Conservation (phyloP, 2,797 vertebrate species). For the Hoplostethus atlanticus region DNA sequence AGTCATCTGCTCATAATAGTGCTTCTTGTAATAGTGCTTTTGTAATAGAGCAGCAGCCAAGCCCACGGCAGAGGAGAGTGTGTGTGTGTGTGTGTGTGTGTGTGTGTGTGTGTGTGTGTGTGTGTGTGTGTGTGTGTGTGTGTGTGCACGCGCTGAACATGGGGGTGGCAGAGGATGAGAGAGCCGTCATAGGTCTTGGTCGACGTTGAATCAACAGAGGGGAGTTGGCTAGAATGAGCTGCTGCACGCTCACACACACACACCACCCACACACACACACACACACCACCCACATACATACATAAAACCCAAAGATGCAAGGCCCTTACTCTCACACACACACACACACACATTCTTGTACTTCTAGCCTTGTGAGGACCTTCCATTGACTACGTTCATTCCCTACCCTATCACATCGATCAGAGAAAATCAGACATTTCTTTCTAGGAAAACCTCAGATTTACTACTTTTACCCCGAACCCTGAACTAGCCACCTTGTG, state of each 20-base stretch:
- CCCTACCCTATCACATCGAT: too few relatives aligned
- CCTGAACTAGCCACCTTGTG: too few relatives aligned
- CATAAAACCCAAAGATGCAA: not conserved
- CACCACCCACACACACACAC: not conserved
- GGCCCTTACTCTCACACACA: slow-evolving; percentile 37
- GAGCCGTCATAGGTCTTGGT: slow-evolving; percentile 59
- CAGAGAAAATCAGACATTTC: too few relatives aligned
- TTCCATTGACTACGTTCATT: too few relatives aligned
- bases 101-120: slow-evolving; percentile 14
- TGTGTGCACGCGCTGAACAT: slow-evolving; percentile 33
- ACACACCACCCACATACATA: not conserved
- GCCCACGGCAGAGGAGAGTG: slow-evolving; percentile 21
- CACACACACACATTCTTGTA: too few relatives aligned
- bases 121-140: not conserved
- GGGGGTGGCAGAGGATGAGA: slow-evolving; percentile 73
- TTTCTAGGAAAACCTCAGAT: too few relatives aligned
- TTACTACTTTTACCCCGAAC: too few relatives aligned
- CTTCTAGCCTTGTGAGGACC: too few relatives aligned
- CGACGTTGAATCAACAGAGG: slow-evolving; percentile 63
- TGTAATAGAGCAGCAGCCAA: slow-evolving; percentile 33
- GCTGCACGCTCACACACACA: slow-evolving; percentile 27
- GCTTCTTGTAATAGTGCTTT: slow-evolving; percentile 31
- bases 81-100: not conserved
- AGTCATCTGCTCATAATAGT: slow-evolving; percentile 46
- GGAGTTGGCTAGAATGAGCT: slow-evolving; percentile 63